phyloP scores from a whole-genome alignment of 1,140 invertebrate species.

The Rhagoletis pomonella region DNA sequence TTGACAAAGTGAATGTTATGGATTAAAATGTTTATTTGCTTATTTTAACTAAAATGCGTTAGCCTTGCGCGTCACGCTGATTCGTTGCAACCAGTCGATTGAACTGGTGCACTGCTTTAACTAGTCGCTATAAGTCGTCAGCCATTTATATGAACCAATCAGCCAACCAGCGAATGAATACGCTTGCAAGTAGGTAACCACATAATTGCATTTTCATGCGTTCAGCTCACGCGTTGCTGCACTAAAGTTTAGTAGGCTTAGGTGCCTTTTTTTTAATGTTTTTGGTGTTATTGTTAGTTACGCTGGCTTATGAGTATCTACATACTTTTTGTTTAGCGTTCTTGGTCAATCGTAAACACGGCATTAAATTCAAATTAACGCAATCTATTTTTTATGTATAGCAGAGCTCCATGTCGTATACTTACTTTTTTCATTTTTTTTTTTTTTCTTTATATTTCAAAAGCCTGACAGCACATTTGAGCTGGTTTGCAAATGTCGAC shows the following conservation, averaged over 20 bases:
- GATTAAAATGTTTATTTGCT: conserved; percentile 61
- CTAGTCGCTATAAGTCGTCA: conserved; percentile 19
- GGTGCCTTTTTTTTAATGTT: not conserved
- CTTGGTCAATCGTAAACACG: conserved; percentile 4
- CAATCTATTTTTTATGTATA: not conserved
- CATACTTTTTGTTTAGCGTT: not conserved
- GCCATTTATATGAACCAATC: conserved; percentile 41
- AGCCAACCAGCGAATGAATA: conserved; percentile 47
- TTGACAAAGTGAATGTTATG: conserved; percentile 66
- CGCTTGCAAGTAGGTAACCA: too few species aligned
- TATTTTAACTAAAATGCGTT: conserved; percentile 14
- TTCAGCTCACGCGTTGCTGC: not conserved
- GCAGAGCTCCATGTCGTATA: not conserved
- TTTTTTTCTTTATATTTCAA: not conserved
- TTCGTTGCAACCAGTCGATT: conserved; percentile 27
- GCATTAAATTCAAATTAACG: conserved; percentile 36
- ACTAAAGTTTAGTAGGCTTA: not conserved
- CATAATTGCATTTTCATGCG: conserved; percentile 43
- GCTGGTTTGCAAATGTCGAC: not conserved
- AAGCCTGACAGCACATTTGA: not conserved
- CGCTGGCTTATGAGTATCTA: not conserved
- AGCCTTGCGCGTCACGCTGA: conserved; percentile 33
- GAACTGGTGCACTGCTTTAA: not conserved
- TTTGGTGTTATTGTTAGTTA: not conserved
- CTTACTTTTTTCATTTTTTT: not conserved